Base-by-base conservation (phyloP, 2,797 vertebrate species). In the Spondyliosoma cantharus region DNA sequence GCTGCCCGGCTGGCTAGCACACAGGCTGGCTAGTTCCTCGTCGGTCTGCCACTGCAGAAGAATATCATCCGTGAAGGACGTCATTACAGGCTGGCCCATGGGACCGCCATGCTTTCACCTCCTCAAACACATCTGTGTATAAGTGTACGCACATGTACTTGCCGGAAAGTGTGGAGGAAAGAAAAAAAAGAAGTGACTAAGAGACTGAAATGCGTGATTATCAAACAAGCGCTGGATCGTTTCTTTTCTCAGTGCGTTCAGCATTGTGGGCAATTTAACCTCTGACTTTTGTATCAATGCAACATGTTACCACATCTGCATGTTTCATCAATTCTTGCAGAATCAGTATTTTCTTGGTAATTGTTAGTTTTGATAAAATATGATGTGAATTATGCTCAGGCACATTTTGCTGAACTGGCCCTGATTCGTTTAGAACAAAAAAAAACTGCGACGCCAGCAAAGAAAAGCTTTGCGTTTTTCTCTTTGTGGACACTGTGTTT, bases 31-130 rank as follows among this genome's bases (percentile, higher is more conserved):
- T 25, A 49, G 17, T 54, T 24, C 53, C 14, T 37, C 62, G 65
- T 57, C 56, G n/a, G 17, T 45, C 78, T 82, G 71, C 79, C 57
- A 62, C 81, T 86, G 78, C 54, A 19, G 81, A 77, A 83, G 74
- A 83, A 88, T 80, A 76, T 89, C 81, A 87, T 74, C 89, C 81
- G 12, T 89, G 84, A 94, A 92, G 91, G 90, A 88, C 80, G n/a
- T 61, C 69, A 46, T 87, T 69, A 85, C 81, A 70, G 69, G 24
- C 52, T 25, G 20, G 66, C 90, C 86, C 69, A 54, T 12, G 62
- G 84, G 80, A 90, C 45, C 67, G 78, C 77, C 78, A 71, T 19
- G 27, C 75, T 69, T 86, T 68, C 76, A 75, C 64, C 80, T 61
- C 11, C 58, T 74, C 54, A 14, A 59, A 71, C 71, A 56, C 69